A percentile compares a stretch with the other conserved stretches of the same genome.
phyloP scores from a whole-genome alignment of 2,113 vertebrate genomes.

The Galbula dea region DNA sequence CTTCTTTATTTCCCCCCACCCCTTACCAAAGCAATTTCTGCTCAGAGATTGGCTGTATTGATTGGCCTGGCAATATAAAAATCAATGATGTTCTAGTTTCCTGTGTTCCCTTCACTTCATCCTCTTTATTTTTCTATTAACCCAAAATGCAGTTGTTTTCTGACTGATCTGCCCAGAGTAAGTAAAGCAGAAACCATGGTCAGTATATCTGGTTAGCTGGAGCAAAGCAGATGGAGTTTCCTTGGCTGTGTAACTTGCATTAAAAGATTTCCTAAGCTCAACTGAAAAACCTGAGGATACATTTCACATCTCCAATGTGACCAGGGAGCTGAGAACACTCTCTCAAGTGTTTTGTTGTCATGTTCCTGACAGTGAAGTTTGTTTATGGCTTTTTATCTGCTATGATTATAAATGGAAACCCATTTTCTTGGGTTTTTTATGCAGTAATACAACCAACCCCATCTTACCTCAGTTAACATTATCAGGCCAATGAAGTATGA shows the following conservation, averaged over 20 bases:
- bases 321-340: neutral
- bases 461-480: conserved; percentile 93
- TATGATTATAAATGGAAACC: neutral
- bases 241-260: neutral
- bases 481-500: conserved; percentile 92
- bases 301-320: neutral
- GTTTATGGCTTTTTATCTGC: neutral
- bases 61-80: neutral
- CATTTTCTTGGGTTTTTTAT: neutral
- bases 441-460: neutral
- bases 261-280: neutral
- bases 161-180: neutral
- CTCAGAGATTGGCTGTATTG: neutral
- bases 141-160: neutral
- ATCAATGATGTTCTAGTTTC: neutral
- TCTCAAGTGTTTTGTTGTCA: neutral
- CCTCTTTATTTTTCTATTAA: neutral
- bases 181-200: rapidly evolving
- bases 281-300: neutral
- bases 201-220: neutral
- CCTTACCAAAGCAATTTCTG: neutral
- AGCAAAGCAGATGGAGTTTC: neutral
- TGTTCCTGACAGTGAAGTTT: neutral
- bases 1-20: neutral
- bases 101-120: neutral